Base-by-base conservation (phyloP, 2,888 invertebrate genomes). In the Rhingia campestris region DNA sequence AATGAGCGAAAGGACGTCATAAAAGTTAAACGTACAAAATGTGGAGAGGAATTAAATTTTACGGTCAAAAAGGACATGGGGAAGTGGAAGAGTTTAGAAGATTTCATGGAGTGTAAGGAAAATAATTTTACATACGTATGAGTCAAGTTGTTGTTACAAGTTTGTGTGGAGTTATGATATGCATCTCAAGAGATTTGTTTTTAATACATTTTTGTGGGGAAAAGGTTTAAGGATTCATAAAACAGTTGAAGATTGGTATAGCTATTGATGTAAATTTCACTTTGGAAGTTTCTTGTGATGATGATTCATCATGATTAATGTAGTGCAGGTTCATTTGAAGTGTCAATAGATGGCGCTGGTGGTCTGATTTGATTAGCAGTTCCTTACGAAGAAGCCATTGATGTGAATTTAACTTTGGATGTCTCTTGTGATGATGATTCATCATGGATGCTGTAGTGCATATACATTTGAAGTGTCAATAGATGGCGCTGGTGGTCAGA, bases 41-140 rank as follows among this genome's bases (percentile, higher is more conserved):
- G 59, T 10, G 74, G n/a, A 77, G 56, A 66, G 45, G 53, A 79
- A 72, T 72, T 64, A 61, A 72, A 72, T 64, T 79, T 79, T 72
- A 61, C 14, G 49, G 35, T 5, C 39, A 70, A 58, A 22, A 22
- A 39, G 41, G 41, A 12, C 45, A 45, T 54, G 32, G 32, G 6
- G 35, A 54, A 45, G 14, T 33, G 37, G 49, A 59, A 61, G 35
- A 53, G 14, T 72, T 61, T 10, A 30, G 10, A 14, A 12, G 33
- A 2, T 9, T 30, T 9, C 5, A 22, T n/a, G 45, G 5, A 7
- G 5, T 30, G 0, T 10, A 32, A 10, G 30, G 10, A 10, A 30
- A 30, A 22, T 10, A 4, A 30, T 30, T 5, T 30, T 30, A 22
- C 4, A 30, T 7, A 22, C 10, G 4, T 49, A 22, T 22, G 47